phyloP scores from a whole-genome alignment of 2,888 invertebrate species.

The Macrophya annulata region DNA sequence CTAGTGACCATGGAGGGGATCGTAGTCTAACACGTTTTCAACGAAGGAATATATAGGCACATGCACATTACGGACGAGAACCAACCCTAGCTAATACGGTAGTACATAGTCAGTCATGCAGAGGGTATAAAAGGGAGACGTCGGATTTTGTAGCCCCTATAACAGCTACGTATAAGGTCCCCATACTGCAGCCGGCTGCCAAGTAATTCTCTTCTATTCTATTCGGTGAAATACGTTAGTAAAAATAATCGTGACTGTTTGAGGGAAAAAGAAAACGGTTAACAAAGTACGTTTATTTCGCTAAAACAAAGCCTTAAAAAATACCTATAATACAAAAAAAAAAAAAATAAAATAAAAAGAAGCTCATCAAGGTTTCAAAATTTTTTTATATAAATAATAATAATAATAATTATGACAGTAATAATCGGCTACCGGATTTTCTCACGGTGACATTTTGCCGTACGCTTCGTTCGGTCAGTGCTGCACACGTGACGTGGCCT shows the following conservation, averaged over 20 bases:
- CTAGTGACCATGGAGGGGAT: neutral
- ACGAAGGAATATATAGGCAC: neutral
- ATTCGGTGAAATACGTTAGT: slow-evolving; percentile 19
- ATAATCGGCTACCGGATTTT: neutral
- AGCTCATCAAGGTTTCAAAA: neutral
- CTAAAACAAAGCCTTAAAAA: neutral
- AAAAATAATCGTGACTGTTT: too few relatives aligned
- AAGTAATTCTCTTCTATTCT: neutral
- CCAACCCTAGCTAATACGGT: slow-evolving; percentile 5
- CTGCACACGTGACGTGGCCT: slow-evolving; percentile 2
- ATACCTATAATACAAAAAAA: neutral
- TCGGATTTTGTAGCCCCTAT: slow-evolving; percentile 14
- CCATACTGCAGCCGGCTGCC: slow-evolving; percentile 24
- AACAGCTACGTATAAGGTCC: neutral
- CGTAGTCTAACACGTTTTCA: neutral
- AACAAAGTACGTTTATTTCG: too few relatives aligned
- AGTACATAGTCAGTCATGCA: slow-evolving; percentile 25
- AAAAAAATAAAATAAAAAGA: neutral
- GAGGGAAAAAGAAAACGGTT: too few relatives aligned
- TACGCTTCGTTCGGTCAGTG: neutral
- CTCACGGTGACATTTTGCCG: slow-evolving; percentile 3
- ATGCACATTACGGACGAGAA: neutral
- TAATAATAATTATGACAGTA: neutral
- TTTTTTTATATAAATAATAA: neutral
- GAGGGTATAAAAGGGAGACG: neutral